These are phyloP conservation scores for Brachionus angularis DNA, from an alignment of 1,140 invertebrate species.

Conservation along the genomic window DNA sequence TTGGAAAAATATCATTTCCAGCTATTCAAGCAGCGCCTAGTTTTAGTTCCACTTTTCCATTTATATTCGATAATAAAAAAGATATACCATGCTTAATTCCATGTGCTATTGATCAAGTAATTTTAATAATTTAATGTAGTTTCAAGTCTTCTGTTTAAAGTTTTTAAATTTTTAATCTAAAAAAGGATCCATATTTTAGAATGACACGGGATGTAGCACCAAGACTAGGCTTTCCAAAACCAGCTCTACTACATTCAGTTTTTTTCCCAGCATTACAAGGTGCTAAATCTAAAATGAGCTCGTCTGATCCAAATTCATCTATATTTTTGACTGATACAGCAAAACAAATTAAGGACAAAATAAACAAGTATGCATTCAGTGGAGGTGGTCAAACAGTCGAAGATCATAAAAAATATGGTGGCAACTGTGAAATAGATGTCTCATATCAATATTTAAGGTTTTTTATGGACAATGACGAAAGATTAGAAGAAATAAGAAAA, in stretches of 20 bases:
- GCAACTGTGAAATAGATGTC: conserved; percentile 90
- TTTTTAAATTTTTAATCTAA: conserved; percentile 33
- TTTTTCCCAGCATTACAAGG: conserved; percentile 96
- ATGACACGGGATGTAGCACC: conserved; percentile 97
- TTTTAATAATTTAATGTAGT: conserved; percentile 6
- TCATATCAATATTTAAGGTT: conserved; percentile 91
- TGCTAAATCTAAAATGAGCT: conserved; percentile 95
- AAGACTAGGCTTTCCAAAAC: conserved; percentile 77
- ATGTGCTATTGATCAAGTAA: conserved; percentile 93
- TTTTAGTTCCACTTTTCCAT: conserved; percentile 88
- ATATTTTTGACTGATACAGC: conserved; percentile 90
- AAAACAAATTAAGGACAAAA: conserved; percentile 95
- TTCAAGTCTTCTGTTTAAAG: conserved; percentile 14
- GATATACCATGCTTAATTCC: conserved; percentile 83
- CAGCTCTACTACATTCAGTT: conserved; percentile 83
- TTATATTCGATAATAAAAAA: conserved; percentile 75
- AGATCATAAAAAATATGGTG: conserved; percentile 80
- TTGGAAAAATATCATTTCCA: conserved; percentile 95
- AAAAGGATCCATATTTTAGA: conserved; percentile 89
- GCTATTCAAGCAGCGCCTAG: conserved; percentile 91
- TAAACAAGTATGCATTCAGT: conserved; percentile 97
- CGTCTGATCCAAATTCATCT: conserved; percentile 85
- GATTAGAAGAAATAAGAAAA: conserved; percentile 73
- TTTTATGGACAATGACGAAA: conserved; percentile 89
- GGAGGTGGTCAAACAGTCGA: conserved; percentile 88